Base-by-base conservation (phyloP, 2,888 invertebrate species). In the Maniola hyperantus region DNA sequence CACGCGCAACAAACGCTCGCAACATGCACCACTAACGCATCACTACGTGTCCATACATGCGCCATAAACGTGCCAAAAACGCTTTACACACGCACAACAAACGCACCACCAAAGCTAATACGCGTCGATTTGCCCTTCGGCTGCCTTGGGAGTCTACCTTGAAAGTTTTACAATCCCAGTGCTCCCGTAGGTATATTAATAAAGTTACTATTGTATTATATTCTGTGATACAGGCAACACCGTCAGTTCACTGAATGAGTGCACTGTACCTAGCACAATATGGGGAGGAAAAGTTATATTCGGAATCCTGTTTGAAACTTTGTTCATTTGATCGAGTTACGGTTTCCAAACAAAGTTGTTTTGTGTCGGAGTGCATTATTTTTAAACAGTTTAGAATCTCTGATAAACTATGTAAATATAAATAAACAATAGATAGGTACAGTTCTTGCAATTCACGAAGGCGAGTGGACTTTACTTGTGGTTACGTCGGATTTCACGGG, bases 171-270 rank as follows among this genome's bases (percentile, higher is more conserved):
- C 26, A 44, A 8, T 46, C 26, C 26, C 42, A 11, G 8, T 44
- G n/a, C 44, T n/a, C 54, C 0, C 11, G 6, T 58, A 61, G 20
- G 36, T 61, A 50, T 51, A 39, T 44, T 51, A 15, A 42, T 26
- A 62, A 62, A 62, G 42, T 62, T 61, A 26, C 26, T 26, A 26
- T 26, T 26, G 4, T 26, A 26, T 26, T 26, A 26, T 26, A 26
- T 26, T 26, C 26, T 26, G 26, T 26, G 26, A 26, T 66, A 65
- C 33, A 33, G 44, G 46, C 26, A 53, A 26, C 54, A 66, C 64
- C 15, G 62, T n/a, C 26, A 26, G 58, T 62, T 74, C 73, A 73
- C 72, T 70, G 73, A 76, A 76, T 77, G 73, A 77, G 65, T 74
- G 73, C 73, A 72, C 72, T 72, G 72, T 74, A 66, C 59, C 59